phyloP scores from a whole-genome alignment of 2,797 vertebrate genomes.

The Tangara arthus region DNA sequence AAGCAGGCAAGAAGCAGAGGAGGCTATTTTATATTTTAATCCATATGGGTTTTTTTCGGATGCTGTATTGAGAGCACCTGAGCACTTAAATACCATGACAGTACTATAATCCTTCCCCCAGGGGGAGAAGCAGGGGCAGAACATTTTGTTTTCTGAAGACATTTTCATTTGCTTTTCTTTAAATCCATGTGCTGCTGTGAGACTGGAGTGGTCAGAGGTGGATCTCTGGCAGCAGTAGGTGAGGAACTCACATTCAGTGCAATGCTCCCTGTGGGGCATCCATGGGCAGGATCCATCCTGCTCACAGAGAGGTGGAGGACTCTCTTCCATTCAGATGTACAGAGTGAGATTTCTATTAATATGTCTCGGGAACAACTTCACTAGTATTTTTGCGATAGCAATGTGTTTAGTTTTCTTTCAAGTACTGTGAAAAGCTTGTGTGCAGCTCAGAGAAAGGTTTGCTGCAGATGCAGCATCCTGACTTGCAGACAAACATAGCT shows the following conservation, averaged over 20 bases:
- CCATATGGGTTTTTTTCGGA: neutral
- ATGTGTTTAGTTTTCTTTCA: neutral
- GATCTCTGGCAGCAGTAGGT: neutral
- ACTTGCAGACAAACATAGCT: neutral
- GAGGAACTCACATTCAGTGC: neutral
- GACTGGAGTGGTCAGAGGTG: neutral
- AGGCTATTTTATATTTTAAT: neutral
- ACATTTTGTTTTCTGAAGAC: neutral
- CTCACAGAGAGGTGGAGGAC: neutral
- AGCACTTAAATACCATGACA: neutral
- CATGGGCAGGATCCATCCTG: neutral
- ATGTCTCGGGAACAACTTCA: neutral
- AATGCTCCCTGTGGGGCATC: rapidly evolving
- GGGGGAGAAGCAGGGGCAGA: neutral
- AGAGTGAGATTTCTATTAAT: neutral
- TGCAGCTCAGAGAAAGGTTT: neutral
- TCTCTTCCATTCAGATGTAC: neutral
- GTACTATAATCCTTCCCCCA: neutral
- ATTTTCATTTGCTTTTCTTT: neutral
- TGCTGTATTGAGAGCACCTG: neutral
- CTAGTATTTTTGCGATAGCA: neutral
- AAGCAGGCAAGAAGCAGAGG: neutral
- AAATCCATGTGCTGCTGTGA: neutral
- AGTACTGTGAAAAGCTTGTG: neutral
- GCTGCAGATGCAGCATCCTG: neutral